A percentile compares a stretch with the other conserved stretches of the same genome.
Conservation (phyloP, 2,888 invertebrate genomes). For the Sipunculus nudus region DNA sequence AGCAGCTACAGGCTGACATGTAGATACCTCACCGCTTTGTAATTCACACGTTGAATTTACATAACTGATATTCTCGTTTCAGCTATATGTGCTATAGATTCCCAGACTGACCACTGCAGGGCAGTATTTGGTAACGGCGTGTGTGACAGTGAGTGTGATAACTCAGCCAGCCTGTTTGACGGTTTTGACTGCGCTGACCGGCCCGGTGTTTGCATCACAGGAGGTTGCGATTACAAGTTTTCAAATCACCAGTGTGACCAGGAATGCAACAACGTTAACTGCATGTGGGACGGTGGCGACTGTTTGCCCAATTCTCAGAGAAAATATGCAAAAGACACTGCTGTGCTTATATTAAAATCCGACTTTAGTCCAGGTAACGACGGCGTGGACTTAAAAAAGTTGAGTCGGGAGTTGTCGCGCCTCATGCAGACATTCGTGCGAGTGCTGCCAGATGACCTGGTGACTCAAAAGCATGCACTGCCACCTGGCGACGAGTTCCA, state of each 20-base stretch:
- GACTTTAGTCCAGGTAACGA: constrained; percentile 9
- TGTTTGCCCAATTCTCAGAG: constrained; percentile 20
- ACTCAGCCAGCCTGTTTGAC: constrained; percentile 25
- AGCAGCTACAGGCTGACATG: too few species aligned
- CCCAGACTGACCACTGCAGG: constrained; percentile 5
- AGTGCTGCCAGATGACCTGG: constrained; percentile 23
- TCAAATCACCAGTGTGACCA: constrained; percentile 31
- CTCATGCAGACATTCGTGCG: constrained; percentile 28
- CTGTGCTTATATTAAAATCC: too few species aligned
- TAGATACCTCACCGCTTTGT: too few species aligned
- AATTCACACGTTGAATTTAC: too few species aligned
- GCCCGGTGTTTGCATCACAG: neutral
- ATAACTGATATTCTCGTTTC: too few species aligned
- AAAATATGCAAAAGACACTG: constrained; percentile 23
- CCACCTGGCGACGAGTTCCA: neutral
- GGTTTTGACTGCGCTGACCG: constrained; percentile 27
- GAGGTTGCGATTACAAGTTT: constrained; percentile 14
- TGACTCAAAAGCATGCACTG: neutral
- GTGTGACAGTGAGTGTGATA: constrained; percentile 28
- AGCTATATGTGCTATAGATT: constrained; percentile 3
- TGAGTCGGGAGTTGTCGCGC: constrained; percentile 22
- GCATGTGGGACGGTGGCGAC: constrained; percentile 36
- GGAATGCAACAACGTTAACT: constrained; percentile 22
- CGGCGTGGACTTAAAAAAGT: constrained; percentile 9
- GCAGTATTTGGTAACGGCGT: constrained; percentile 22